phyloP scores from a whole-genome alignment of 2,888 invertebrate genomes.

The Drosophila diplacantha region DNA sequence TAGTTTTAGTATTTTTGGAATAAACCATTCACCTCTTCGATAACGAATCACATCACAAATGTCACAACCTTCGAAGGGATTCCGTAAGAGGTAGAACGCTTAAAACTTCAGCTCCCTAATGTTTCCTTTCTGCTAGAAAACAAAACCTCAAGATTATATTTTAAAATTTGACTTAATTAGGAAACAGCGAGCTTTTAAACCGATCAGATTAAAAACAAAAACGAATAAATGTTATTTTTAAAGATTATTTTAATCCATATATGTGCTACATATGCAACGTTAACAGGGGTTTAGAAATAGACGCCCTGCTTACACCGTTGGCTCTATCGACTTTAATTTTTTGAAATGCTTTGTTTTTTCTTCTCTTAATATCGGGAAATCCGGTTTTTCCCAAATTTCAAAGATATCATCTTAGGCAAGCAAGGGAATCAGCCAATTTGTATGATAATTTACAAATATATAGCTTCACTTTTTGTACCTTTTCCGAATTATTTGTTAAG shows the following conservation, averaged over 20 bases:
- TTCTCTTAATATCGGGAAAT: too few relatives aligned
- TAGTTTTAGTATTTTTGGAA: constrained; percentile 67
- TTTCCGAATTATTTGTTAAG: too few relatives aligned
- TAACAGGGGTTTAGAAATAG: too few relatives aligned
- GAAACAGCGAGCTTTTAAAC: not conserved
- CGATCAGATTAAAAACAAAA: not conserved
- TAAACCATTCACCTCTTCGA: constrained; percentile 35
- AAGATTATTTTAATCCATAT: not conserved
- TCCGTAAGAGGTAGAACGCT: not conserved
- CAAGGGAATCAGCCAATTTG: too few relatives aligned
- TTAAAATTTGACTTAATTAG: not conserved
- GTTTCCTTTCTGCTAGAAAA: not conserved
- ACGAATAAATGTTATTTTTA: not conserved
- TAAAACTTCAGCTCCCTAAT: not conserved
- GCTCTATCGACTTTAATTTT: not conserved
- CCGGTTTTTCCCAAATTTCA: too few relatives aligned
- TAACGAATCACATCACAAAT: not conserved
- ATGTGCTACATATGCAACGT: too few relatives aligned
- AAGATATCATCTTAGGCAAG: too few relatives aligned
- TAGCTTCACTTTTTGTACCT: too few relatives aligned
- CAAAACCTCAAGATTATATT: not conserved
- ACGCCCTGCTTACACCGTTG: too few relatives aligned
- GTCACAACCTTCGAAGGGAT: not conserved
- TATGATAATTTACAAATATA: too few relatives aligned
- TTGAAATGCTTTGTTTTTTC: too few relatives aligned